Base-by-base conservation (phyloP, 1,140 invertebrate species). In the Trypoxylus dichotomus region DNA sequence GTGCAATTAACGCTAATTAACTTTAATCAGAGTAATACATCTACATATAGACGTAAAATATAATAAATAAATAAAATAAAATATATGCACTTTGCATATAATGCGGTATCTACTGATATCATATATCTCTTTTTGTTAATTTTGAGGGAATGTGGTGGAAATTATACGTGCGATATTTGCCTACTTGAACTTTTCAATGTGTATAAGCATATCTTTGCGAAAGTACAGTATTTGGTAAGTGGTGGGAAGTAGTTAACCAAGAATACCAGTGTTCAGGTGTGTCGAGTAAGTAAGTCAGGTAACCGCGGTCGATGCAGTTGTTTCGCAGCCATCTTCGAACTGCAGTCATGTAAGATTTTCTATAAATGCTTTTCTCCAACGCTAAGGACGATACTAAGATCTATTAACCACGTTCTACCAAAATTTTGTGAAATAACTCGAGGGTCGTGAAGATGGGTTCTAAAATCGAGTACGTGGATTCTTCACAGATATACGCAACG, bases 401-500 rank as follows among this genome's bases (percentile, higher is more conserved):
- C 27, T 37, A 7, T 8, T 68, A 68, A 68, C 47, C 6, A 68
- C 3, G 21, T 63, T 27, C 24, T 15, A 68, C 60, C 21, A 68
- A 29, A 68, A 5, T 7, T 24, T 11, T 8, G 21, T 15, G 15
- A 19, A 19, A 58, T 27, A 3, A 25, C 21, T 29, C 1, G 8
- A 29, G 27, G 11, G 19, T 54, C 5, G 15, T 75, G 0, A 88
- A 88, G 84, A 96, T 96, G 94, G 94, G 94, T 81, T 95, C 94
- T 19, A 96, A 96, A 90, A 94, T 96, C 81, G 94, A 96, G 85
- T 96, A 96, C 86, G 93, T 96, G 74, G 95, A 96, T 84, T 94
- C 94, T 73, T 93, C 93, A 75, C 94, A 96, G 86, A 91, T 96
- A 85, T 95, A 96, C 86, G 95, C 94, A 74, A 94, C 95, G 24